phyloP scores from a whole-genome alignment of 1,140 invertebrate species.

The Heliconius hewitsoni region DNA sequence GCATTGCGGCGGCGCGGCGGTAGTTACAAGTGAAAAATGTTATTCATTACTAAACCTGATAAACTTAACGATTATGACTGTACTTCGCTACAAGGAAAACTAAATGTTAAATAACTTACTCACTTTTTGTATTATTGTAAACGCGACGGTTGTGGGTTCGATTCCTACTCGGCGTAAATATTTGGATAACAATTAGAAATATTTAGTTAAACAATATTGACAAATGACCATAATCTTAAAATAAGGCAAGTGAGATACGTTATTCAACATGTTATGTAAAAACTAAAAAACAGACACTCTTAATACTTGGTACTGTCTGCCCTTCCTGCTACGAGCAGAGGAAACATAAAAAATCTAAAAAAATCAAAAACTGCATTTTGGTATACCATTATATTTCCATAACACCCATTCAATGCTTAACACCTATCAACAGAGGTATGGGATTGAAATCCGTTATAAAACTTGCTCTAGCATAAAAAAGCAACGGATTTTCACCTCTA shows the following conservation, averaged over 20 bases:
- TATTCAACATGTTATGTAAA: too few relatives aligned
- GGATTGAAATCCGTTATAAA: conserved; percentile 15
- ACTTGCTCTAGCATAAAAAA: conserved; percentile 11
- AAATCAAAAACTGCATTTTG: not conserved
- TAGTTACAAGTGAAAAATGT: conserved; percentile 11
- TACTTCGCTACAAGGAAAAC: not conserved
- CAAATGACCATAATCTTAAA: too few relatives aligned
- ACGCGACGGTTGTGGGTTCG: too few relatives aligned
- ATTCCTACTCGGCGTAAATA: too few relatives aligned
- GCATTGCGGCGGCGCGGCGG: not conserved
- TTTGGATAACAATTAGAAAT: too few relatives aligned
- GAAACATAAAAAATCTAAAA: too few relatives aligned
- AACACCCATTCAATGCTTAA: conserved; percentile 11
- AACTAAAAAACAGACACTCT: too few relatives aligned
- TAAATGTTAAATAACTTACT: not conserved
- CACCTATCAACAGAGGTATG: conserved; percentile 23
- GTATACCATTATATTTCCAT: conserved; percentile 1
- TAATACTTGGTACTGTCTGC: too few relatives aligned
- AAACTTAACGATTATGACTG: conserved; percentile 14
- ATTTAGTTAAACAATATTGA: too few relatives aligned
- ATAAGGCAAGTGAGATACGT: too few relatives aligned
- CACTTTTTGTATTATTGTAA: too few relatives aligned
- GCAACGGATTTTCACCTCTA: conserved; percentile 9
- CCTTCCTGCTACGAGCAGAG: too few relatives aligned
- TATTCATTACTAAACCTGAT: conserved; percentile 1